Percentiles rank a stretch among this genome's conserved stretches.
phyloP scores from a whole-genome alignment of 2,113 vertebrate genomes.

The Brachyhypopomus gauderio region DNA sequence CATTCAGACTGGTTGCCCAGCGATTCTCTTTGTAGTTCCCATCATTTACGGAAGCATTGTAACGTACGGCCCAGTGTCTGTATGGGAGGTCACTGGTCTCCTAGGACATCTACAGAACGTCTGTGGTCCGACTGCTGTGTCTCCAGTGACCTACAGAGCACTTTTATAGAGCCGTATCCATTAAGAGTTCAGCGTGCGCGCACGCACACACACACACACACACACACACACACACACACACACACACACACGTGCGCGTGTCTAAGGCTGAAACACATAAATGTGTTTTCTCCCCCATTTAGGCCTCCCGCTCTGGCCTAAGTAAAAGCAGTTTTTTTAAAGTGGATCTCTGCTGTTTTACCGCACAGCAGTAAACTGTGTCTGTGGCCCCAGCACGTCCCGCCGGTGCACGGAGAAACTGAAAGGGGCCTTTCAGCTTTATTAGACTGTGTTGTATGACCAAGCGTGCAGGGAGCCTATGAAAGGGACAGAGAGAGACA shows the following conservation, averaged over 20 bases:
- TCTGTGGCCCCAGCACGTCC: conserved; percentile 58
- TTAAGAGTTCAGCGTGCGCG: conserved; percentile 8
- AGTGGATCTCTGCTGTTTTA: conserved; percentile 70
- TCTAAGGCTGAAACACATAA: conserved; percentile 18
- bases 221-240: conserved; percentile 39
- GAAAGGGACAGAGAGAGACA: neutral
- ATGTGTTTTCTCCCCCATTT: conserved; percentile 56
- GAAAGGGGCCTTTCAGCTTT: conserved; percentile 42
- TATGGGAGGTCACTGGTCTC: conserved; percentile 5
- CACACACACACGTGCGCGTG: neutral
- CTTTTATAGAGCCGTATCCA: conserved; percentile 35
- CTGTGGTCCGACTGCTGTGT: neutral
- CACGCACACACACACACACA: conserved; percentile 31
- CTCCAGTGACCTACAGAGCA: conserved; percentile 2
- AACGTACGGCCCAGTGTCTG: neutral
- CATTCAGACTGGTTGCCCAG: too few species aligned
- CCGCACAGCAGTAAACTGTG: conserved; percentile 68
- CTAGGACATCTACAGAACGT: conserved; percentile 2
- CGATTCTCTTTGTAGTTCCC: too few species aligned
- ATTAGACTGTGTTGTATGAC: conserved; percentile 58
- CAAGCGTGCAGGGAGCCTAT: conserved; percentile 22
- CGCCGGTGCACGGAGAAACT: neutral
- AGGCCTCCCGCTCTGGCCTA: conserved; percentile 59
- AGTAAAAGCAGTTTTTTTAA: conserved; percentile 64
- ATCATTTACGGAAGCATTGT: neutral